Base-by-base conservation (phyloP, 2,888 invertebrate genomes). In the Pharmacophagus antenor region DNA sequence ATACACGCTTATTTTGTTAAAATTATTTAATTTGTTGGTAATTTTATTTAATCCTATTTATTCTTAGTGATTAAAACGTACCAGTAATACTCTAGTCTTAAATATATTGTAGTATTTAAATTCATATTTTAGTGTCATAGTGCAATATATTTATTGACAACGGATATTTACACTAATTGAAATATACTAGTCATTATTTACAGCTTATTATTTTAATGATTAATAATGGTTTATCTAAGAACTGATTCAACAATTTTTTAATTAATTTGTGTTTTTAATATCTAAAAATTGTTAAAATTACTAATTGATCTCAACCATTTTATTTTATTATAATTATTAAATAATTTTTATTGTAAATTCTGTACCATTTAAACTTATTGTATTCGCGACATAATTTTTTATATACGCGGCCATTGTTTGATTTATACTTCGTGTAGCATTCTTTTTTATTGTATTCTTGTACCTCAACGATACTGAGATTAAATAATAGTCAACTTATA, bases 141-240 rank as follows among this genome's bases (percentile, higher is more conserved):
- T 87, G 86, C 85, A 86, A 85, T 85, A 84, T 84, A 81, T 81
- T 83, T 82, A 83, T 79, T 74, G 70, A 74, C 57, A 62, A 52
- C n/a, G 18, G 15, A 57, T 54, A 57, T 61, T 61, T 61, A 57
- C 52, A 53, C 41, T 42, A 47, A 22, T 48, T 21, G 12, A 48
- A 53, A 17, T 59, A 5, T 31, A 48, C 59, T 61, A 61, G 61
- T 61, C 60, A 64, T n/a, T n/a, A n/a, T 65, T 68, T 67, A 62
- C 62, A 65, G 62, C 61, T 61, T 60, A 62, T 44, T 46, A 54
- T 49, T 54, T 59, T 59, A 17, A 12, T 25, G 7, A 10, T 31
- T 31, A 10, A 31, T 3, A 10, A 31, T 10, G 10, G 31, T 31
- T 31, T 31, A 12, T 31, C 15, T 31, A 12, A n/a, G n/a, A 31